Percentiles rank a stretch among this genome's conserved stretches.
Evolutionary conservation across 2,113 vertebrate genomes (phyloP).

Genomic region (Anarrhichthys ocellatus): DNA sequence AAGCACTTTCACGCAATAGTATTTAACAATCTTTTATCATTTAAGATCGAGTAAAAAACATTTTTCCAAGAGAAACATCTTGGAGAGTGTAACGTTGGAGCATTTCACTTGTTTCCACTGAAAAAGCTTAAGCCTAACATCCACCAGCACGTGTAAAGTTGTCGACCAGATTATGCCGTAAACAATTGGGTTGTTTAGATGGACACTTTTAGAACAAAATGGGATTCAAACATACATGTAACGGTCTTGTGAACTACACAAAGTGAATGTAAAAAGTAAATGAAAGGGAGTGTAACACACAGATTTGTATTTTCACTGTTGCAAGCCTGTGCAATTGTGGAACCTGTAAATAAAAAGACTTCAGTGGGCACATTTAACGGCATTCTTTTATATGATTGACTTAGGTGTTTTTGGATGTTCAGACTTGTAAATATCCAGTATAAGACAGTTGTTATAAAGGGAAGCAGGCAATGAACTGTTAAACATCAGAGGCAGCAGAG

Average conservation of each 20-base stretch:
- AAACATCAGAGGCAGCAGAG: conserved; percentile 38
- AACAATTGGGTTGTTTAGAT: not conserved
- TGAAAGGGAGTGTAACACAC: not conserved
- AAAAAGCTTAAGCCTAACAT: not conserved
- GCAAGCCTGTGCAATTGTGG: not conserved
- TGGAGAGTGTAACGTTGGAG: not conserved
- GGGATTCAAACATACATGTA: not conserved
- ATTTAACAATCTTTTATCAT: not conserved
- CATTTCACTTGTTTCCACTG: not conserved
- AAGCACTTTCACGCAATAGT: not conserved
- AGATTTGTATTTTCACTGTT: not conserved
- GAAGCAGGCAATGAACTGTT: not conserved
- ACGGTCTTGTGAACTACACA: not conserved
- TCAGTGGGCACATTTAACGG: no score
- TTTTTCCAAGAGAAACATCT: not conserved
- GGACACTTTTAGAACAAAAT: no score
- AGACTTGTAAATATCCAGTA: not conserved
- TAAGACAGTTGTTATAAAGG: not conserved
- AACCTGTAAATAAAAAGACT: no score
- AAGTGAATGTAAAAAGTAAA: not conserved
- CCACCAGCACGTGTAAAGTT: not conserved
- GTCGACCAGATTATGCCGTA: not conserved
- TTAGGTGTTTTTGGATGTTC: no score
- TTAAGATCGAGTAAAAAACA: not conserved
- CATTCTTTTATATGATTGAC: no score